Evolutionary conservation across 2,113 vertebrate genomes (phyloP).

Genomic region (Galemys pyrenaicus): DNA sequence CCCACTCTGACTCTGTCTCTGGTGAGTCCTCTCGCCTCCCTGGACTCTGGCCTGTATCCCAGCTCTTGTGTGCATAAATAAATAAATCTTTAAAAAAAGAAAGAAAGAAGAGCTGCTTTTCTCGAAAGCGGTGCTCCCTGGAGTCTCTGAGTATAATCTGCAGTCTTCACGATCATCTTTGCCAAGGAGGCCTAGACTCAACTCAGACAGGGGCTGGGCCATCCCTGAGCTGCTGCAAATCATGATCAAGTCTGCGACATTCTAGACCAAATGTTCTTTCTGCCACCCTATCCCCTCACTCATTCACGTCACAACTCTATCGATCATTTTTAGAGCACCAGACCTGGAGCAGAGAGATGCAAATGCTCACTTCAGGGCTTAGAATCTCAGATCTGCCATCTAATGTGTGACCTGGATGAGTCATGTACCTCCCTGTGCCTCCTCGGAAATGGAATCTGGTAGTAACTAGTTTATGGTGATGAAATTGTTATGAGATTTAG

Average conservation of each 20-base stretch:
- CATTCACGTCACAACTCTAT: neutral
- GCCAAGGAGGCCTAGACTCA: neutral
- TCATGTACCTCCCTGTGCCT: neutral
- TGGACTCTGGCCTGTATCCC: too few relatives aligned
- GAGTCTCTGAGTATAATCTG: neutral
- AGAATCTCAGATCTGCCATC: neutral
- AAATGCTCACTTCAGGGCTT: too few relatives aligned
- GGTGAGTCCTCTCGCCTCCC: too few relatives aligned
- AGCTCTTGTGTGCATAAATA: too few relatives aligned
- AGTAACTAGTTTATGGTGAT: accelerated
- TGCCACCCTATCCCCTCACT: neutral
- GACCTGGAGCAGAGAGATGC: neutral
- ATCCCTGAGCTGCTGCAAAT: neutral
- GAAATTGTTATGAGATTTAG: neutral
- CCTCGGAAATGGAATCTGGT: neutral
- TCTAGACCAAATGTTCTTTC: neutral
- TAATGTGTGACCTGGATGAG: neutral
- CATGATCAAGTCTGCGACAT: neutral
- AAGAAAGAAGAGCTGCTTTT: neutral
- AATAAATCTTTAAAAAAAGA: too few relatives aligned
- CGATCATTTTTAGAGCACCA: neutral
- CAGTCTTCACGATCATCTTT: neutral
- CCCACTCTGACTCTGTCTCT: too few relatives aligned
- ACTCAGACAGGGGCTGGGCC: neutral
- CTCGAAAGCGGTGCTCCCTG: neutral